phyloP scores from a whole-genome alignment of 1,140 invertebrate genomes.

The Drosophila grimshawi region DNA sequence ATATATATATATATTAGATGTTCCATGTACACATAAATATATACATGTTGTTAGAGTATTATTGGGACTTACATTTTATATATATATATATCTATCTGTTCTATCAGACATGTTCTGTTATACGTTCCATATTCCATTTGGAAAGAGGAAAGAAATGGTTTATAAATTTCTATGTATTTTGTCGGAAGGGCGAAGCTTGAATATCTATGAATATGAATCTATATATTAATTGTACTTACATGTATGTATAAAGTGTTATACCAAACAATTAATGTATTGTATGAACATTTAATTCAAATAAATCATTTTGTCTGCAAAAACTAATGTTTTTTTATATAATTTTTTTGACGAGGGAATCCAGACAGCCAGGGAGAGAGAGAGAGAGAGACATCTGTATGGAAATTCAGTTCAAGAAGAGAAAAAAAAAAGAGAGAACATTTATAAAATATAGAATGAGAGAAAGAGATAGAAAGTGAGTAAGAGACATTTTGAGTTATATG shows the following conservation, averaged over 20 bases:
- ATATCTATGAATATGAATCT: neutral
- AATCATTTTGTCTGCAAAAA: slow-evolving; percentile 22
- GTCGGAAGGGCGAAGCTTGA: neutral
- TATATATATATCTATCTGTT: neutral
- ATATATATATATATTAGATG: slow-evolving; percentile 9
- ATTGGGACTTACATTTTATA: neutral
- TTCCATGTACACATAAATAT: slow-evolving; percentile 4
- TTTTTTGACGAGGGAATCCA: neutral
- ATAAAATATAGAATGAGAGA: no score
- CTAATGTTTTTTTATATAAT: neutral
- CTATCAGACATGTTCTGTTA: slow-evolving; percentile 3
- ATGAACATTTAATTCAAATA: slow-evolving; percentile 29
- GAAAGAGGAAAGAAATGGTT: slow-evolving; percentile 8
- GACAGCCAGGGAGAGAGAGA: neutral
- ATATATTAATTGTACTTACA: slow-evolving; percentile 12
- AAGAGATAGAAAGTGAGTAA: no score
- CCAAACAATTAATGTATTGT: slow-evolving; percentile 11
- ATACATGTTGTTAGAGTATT: slow-evolving; percentile 15
- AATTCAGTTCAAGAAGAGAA: neutral
- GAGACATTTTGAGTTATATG: no score
- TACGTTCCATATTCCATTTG: neutral
- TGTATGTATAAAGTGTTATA: neutral
- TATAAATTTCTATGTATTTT: neutral
- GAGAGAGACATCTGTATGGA: neutral
- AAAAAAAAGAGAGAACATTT: neutral